Evolutionary conservation across 2,888 invertebrate genomes (phyloP), one percentile per base, ranked within the genome.

Genomic region (Pteria penguin): DNA sequence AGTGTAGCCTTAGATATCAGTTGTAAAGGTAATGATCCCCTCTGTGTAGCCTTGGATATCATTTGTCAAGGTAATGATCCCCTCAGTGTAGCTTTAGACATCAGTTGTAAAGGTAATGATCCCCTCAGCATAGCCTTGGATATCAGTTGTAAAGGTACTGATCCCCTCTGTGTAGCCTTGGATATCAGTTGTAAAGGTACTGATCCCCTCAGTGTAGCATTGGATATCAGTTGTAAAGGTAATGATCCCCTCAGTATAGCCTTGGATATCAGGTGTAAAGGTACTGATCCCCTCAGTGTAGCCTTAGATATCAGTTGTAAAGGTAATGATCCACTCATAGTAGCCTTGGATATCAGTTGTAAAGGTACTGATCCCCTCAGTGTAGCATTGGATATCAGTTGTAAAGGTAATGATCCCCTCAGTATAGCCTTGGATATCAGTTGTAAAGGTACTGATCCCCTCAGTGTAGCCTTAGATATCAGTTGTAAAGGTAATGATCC

Each of bases 251-350:
- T 96, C 66, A 94, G 94, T 87, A 95, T 96, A 2, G 94, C 94
- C 85, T 92, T 96, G 14, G 93, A 94, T 65, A 94, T 96, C 14
- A 94, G 94, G 84, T 86, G 86, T 78, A 87, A 90, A 86, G 91
- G 93, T 94, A 91, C 45, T 14, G 8, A 45, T n/a, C n/a, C n/a
- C n/a, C n/a, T n/a, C n/a, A n/a, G n/a, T n/a, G n/a, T n/a, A n/a
- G n/a, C n/a, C n/a, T n/a, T n/a, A n/a, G n/a, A n/a, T n/a, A n/a
- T n/a, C n/a, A n/a, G n/a, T n/a, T n/a, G n/a, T n/a, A n/a, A n/a
- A n/a, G n/a, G n/a, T n/a, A n/a, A n/a, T n/a, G n/a, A 96, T 92
- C 96, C 97, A 0, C 92, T 96, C 66, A 94, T 94, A 87, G 95
- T 96, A 2, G 94, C 94, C 85, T 92, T 96, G 14, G 93, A 94